phyloP scores from a whole-genome alignment of 2,113 vertebrate genomes.

The Toxotes jaculatrix region DNA sequence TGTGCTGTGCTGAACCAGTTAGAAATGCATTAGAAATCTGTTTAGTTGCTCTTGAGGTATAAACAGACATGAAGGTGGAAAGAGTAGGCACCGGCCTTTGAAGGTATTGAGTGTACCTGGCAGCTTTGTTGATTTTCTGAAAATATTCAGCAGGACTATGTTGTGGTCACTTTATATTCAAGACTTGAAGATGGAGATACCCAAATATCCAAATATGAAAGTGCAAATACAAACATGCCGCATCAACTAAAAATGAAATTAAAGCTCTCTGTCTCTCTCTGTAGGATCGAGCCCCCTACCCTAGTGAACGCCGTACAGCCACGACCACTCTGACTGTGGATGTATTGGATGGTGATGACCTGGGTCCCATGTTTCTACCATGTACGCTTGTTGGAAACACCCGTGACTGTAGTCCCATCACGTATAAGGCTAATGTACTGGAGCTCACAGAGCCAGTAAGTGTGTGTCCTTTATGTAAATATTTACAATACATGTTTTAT shows the following conservation, averaged over 20 bases:
- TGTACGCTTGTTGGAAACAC: constrained; percentile 92
- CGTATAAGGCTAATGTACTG: constrained; percentile 90
- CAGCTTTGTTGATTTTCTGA: constrained; percentile 10
- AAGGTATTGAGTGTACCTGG: not conserved
- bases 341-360: constrained; percentile 94
- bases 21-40: not conserved
- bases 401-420: constrained; percentile 93
- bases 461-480: constrained; percentile 27
- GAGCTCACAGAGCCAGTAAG: constrained; percentile 93
- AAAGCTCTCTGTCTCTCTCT: not conserved
- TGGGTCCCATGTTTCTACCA: constrained; percentile 97
- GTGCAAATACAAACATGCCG: not conserved
- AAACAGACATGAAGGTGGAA: constrained; percentile 5
- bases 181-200: not conserved
- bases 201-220: constrained; percentile 15
- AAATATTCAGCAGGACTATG: constrained; percentile 15
- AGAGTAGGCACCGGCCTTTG: not conserved
- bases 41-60: constrained; percentile 11
- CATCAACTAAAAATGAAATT: not conserved
- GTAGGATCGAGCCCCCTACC: constrained; percentile 93
- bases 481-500: not conserved
- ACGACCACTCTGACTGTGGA: constrained; percentile 96
- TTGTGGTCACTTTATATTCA: not conserved
- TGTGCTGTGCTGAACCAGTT: not conserved
- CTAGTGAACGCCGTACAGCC: constrained; percentile 89